Percentiles rank a stretch among this genome's conserved stretches.
phyloP scores from a whole-genome alignment of 2,888 invertebrate species.

The Pelosia muscerda region DNA sequence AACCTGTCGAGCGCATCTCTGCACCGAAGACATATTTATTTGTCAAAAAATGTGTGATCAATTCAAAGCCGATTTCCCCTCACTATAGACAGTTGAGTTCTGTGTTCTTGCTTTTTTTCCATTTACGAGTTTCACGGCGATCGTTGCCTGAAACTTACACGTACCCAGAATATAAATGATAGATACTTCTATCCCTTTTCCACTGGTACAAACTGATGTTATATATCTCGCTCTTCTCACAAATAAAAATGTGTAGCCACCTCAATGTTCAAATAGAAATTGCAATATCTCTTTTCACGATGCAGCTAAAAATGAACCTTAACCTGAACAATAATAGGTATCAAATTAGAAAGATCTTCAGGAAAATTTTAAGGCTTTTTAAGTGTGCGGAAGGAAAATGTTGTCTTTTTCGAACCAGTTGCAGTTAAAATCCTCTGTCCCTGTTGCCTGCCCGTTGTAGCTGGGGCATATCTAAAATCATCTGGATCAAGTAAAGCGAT shows the following conservation, averaged over 20 bases:
- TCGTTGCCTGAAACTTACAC: conserved; percentile 87
- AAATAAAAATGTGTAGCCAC: conserved; percentile 85
- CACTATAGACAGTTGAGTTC: conserved; percentile 83
- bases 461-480: conserved; percentile 82
- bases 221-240: conserved; percentile 74
- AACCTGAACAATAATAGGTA: conserved; percentile 49
- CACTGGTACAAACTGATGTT: conserved; percentile 52
- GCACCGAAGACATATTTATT: neutral
- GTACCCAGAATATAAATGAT: conserved; percentile 86
- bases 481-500: conserved; percentile 83
- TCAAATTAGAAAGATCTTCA: conserved; percentile 45
- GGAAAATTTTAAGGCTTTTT: conserved; percentile 62
- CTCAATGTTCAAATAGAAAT: conserved; percentile 82
- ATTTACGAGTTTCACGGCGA: conserved; percentile 87
- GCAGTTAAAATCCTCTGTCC: conserved; percentile 83
- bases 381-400: conserved; percentile 69
- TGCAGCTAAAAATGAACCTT: conserved; percentile 63
- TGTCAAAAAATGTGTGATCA: conserved; percentile 47
- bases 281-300: conserved; percentile 74
- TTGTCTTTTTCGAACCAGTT: conserved; percentile 86
- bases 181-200: conserved; percentile 68
- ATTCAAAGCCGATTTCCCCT: conserved; percentile 66
- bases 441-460: conserved; percentile 76
- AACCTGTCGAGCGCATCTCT: too few species aligned
- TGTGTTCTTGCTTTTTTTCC: conserved; percentile 87